Conservation (phyloP, 2,113 vertebrate genomes). For the Ictalurus furcatus region DNA sequence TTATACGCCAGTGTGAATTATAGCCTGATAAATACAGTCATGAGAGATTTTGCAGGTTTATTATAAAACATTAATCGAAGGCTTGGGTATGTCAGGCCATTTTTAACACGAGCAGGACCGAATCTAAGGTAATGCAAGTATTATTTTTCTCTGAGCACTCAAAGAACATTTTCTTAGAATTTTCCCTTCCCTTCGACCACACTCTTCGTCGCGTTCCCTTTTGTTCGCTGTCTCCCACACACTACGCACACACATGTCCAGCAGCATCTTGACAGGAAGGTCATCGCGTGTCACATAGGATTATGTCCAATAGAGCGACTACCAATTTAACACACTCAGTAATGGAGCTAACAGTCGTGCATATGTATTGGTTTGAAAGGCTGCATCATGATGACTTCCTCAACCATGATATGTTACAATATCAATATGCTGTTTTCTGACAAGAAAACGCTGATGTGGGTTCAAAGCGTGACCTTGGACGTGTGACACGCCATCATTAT, state of each 20-base stretch:
- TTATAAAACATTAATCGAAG: not conserved
- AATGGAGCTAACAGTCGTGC: not conserved
- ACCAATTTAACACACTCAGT: constrained; percentile 11
- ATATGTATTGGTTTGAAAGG: not conserved
- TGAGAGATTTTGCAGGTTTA: not conserved
- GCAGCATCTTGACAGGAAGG: not conserved
- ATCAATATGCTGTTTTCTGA: not conserved
- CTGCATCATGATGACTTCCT: not conserved
- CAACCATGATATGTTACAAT: not conserved
- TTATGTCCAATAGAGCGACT: not conserved
- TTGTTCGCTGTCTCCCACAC: not conserved
- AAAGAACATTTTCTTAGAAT: not conserved
- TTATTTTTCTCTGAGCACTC: not conserved
- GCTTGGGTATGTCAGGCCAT: not conserved
- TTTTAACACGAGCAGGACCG: not conserved
- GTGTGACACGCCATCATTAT: not conserved
- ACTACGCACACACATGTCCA: not conserved
- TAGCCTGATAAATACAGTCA: not conserved
- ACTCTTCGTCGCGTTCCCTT: not conserved
- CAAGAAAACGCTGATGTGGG: not conserved
- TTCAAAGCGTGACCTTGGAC: not conserved
- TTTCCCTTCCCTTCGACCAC: not conserved
- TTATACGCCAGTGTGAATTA: too few relatives aligned
- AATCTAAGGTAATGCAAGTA: not conserved
- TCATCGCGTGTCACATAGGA: not conserved